These are phyloP conservation scores for Micrasema longulum DNA, from an alignment of 1,140 invertebrate species.

Conservation along the genomic window DNA sequence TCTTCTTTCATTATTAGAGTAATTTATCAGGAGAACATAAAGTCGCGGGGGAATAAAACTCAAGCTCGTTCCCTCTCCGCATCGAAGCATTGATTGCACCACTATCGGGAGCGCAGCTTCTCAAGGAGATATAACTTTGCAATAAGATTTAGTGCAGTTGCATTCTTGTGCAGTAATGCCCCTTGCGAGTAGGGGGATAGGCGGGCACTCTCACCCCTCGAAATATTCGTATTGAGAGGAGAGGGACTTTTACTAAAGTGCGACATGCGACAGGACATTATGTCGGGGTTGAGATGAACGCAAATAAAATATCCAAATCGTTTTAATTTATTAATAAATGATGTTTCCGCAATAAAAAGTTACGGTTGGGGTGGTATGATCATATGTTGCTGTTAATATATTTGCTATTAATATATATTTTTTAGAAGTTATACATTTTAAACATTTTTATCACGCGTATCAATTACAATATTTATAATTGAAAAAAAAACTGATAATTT, in stretches of 20 bases:
- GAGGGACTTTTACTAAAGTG: slow-evolving; percentile 5
- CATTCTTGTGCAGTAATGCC: slow-evolving; percentile 26
- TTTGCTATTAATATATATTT: too few relatives aligned
- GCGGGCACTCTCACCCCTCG: slow-evolving; percentile 19
- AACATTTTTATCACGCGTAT: too few relatives aligned
- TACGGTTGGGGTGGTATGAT: too few relatives aligned
- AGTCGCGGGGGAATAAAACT: slow-evolving; percentile 12
- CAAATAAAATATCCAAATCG: neutral
- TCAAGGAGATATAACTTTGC: slow-evolving; percentile 44
- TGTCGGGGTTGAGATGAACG: neutral
- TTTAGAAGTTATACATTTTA: too few relatives aligned
- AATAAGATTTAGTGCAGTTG: slow-evolving; percentile 52
- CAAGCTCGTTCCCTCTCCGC: too few relatives aligned
- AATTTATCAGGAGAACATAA: slow-evolving; percentile 36
- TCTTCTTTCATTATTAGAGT: neutral
- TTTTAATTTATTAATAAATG: too few relatives aligned
- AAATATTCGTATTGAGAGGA: slow-evolving; percentile 41
- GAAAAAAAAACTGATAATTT: too few relatives aligned
- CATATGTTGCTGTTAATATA: too few relatives aligned
- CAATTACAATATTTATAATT: too few relatives aligned
- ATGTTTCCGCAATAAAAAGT: too few relatives aligned
- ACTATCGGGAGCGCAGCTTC: slow-evolving; percentile 28
- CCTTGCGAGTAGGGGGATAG: slow-evolving; percentile 11
- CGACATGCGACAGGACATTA: slow-evolving; percentile 8
- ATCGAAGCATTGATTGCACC: slow-evolving; percentile 32